phyloP scores from a whole-genome alignment of 2,797 vertebrate genomes.

The Loriculus beryllinus region DNA sequence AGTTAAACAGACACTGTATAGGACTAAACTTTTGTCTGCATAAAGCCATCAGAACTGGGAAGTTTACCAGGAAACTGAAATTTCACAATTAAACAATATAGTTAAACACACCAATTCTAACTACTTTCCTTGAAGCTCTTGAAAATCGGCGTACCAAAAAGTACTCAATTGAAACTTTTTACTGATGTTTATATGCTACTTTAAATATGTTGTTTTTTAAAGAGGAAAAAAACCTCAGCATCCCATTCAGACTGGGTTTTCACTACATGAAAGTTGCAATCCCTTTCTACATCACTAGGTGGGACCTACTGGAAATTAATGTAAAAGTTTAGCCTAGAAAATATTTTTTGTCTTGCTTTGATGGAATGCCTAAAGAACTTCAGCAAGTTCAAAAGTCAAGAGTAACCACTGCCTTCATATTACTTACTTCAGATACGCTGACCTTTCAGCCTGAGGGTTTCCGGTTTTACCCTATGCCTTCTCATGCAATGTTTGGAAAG shows the following conservation, averaged over 20 bases:
- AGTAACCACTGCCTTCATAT: background rate
- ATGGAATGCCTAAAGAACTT: background rate
- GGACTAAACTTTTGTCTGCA: background rate
- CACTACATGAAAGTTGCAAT: background rate
- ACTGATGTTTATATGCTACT: background rate
- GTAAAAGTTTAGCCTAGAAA: background rate
- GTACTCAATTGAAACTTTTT: background rate
- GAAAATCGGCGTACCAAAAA: background rate
- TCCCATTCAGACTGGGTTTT: background rate
- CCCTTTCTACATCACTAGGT: background rate
- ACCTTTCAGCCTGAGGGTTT: background rate
- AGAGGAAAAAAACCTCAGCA: background rate
- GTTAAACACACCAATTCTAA: background rate
- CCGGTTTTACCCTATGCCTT: background rate
- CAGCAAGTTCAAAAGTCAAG: background rate
- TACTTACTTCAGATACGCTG: background rate
- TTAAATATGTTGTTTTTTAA: background rate
- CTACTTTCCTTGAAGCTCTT: background rate
- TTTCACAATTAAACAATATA: background rate
- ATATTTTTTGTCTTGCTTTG: background rate
- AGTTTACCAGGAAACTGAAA: background rate
- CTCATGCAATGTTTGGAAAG: conserved; percentile 33
- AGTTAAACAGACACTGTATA: conserved; percentile 34
- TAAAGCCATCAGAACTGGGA: background rate
- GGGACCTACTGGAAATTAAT: background rate